Base-by-base conservation (phyloP, 1,140 invertebrate species). In the Lucilia cuprina region DNA sequence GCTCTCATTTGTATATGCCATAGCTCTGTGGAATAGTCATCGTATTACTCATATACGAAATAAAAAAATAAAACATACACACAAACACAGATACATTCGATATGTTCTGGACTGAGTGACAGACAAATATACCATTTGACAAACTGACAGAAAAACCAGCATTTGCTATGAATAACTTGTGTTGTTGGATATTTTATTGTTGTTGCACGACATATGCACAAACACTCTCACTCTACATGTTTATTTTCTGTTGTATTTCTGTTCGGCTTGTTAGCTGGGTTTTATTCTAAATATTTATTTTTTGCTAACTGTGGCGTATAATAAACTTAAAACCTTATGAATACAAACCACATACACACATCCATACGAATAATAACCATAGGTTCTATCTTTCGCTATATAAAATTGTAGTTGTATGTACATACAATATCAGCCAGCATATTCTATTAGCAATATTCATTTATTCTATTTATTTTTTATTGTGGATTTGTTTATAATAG, bases 221-320 rank as follows among this genome's bases (percentile, higher is more conserved):
- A 21, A n/a, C 8, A 70, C 50, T 13, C 12, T 5, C 17, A 55
- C 0, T n/a, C 1, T 55, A 55, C 50, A 55, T 55, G 17, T 55
- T 55, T 55, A 55, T n/a, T 14, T 55, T 17, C 50, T 55, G 65
- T 2, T 70, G n/a, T 21, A 7, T 70, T 21, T 12, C 50, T 7
- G 50, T 9, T 49, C 13, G 50, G 50, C 17, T 55, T 55, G 7
- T 55, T 55, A 55, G 49, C 49, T 49, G 13, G 13, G 9, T 55
- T 55, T 41, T 41, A 41, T 55, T 55, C 13, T n/a, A n/a, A n/a
- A 55, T 13, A n/a, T 55, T n/a, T 13, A 14, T 17, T 55, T 55
- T 55, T 55, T 70, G 65, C 19, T 21, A 70, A 70, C n/a, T 70
- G 65, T 70, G 65, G 65, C 65, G 65, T 70, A 70, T 70, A 70